These are phyloP conservation scores for Pelosia muscerda DNA, from an alignment of 2,888 invertebrate species.

Conservation along the genomic window DNA sequence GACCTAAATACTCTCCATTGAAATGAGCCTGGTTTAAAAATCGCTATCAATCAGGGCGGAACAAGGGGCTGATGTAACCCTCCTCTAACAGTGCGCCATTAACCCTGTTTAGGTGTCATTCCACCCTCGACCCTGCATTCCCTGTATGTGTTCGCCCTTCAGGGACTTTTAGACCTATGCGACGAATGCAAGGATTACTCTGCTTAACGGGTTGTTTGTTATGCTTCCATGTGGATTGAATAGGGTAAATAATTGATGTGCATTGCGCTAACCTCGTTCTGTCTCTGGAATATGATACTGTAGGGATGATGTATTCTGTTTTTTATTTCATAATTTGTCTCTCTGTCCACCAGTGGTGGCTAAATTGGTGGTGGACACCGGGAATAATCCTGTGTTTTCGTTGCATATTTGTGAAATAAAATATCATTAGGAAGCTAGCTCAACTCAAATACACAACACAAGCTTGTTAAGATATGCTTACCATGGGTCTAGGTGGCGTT, in stretches of 20 bases:
- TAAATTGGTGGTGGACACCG: no score
- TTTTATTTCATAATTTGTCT: no score
- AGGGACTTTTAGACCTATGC: conserved; percentile 36
- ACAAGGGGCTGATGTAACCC: conserved; percentile 54
- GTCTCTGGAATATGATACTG: background rate
- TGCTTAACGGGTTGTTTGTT: conserved; percentile 10
- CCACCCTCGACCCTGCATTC: conserved; percentile 52
- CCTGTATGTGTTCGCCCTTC: conserved; percentile 43
- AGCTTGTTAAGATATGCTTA: no score
- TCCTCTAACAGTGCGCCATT: conserved; percentile 63
- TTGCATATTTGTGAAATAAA: background rate
- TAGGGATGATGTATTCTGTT: no score
- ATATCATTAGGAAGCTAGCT: background rate
- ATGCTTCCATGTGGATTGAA: conserved; percentile 6
- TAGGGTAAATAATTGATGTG: background rate
- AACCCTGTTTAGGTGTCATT: conserved; percentile 66
- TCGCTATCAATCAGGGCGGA: conserved; percentile 55
- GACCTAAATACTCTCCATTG: conserved; percentile 29
- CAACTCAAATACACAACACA: no score
- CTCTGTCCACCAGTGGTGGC: no score
- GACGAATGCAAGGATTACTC: conserved; percentile 26
- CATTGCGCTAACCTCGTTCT: conserved; percentile 3
- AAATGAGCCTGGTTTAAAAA: conserved; percentile 45
- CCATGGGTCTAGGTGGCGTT: no score
- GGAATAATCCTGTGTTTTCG: background rate